Conservation (phyloP, 1,140 invertebrate genomes). For the Helicoverpa zea region DNA sequence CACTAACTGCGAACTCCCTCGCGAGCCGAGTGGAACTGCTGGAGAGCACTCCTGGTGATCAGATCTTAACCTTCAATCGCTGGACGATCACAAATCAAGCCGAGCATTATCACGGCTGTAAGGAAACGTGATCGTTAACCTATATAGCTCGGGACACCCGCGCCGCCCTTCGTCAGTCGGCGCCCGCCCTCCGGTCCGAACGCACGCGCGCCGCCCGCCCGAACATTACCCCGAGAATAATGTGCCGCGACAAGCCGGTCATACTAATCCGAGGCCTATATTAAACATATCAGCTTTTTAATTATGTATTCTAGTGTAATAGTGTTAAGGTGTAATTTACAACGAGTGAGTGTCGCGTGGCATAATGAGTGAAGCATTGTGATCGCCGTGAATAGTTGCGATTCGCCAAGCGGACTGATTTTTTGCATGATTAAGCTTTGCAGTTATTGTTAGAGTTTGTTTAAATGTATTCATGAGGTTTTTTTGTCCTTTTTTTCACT, state of each 20-base stretch:
- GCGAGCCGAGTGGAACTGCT: no score
- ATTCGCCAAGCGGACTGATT: conserved; percentile 7
- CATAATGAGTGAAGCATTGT: conserved; percentile 47
- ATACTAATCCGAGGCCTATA: conserved; percentile 58
- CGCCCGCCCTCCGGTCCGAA: conserved; percentile 63
- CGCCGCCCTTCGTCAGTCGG: conserved; percentile 61
- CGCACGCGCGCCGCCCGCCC: conserved; percentile 57
- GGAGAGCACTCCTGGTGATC: not conserved
- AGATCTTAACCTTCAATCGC: conserved; percentile 34
- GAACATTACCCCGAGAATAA: conserved; percentile 36
- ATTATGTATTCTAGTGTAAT: conserved; percentile 42
- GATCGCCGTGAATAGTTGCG: conserved; percentile 28
- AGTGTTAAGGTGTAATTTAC: conserved; percentile 58
- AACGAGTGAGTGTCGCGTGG: conserved; percentile 40
- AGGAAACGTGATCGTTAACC: conserved; percentile 77
- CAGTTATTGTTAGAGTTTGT: conserved; percentile 13
- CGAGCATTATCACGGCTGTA: conserved; percentile 63
- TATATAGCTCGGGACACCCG: conserved; percentile 64
- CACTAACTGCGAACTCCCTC: not conserved
- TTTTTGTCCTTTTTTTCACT: not conserved
- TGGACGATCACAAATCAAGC: conserved; percentile 50
- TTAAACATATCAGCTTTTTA: conserved; percentile 64
- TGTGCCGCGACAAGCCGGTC: conserved; percentile 26
- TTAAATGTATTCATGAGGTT: not conserved
- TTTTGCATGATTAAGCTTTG: conserved; percentile 34